These are phyloP conservation scores for Thereva unica DNA, from an alignment of 2,888 invertebrate species.

Conservation along the genomic window DNA sequence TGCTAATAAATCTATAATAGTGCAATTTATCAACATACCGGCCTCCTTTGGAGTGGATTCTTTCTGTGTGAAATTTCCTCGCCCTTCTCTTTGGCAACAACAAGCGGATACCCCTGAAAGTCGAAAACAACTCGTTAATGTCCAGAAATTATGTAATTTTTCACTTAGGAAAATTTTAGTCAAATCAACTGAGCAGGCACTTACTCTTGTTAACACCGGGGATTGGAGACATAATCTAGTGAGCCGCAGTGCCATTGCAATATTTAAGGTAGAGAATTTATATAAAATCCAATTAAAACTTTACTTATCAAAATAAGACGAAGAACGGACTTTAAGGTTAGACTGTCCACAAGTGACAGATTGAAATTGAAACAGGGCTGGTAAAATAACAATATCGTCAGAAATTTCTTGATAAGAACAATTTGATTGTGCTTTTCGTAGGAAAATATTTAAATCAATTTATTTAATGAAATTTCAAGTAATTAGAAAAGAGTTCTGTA, in stretches of 20 bases:
- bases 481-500: too few relatives aligned
- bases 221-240: conserved; percentile 50
- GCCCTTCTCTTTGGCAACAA: conserved; percentile 55
- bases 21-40: conserved; percentile 54
- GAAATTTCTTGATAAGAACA: too few relatives aligned
- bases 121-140: background rate
- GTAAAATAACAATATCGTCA: too few relatives aligned
- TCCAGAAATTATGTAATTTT: conserved; percentile 52
- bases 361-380: too few relatives aligned
- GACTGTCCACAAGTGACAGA: too few relatives aligned
- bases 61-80: conserved; percentile 62
- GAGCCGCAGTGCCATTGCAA: conserved; percentile 53
- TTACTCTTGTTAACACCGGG: conserved; percentile 2
- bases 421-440: too few relatives aligned
- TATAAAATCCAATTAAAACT: too few relatives aligned
- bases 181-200: conserved; percentile 1
- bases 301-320: too few relatives aligned
- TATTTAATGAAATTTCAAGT: too few relatives aligned
- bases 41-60: conserved; percentile 61
- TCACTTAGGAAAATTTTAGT: conserved; percentile 45
- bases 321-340: too few relatives aligned
- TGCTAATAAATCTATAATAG: background rate
- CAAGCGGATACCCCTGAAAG: conserved; percentile 53
- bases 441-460: too few relatives aligned
- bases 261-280: too few relatives aligned